Evolutionary conservation across 2,113 vertebrate genomes (phyloP), one percentile per base, ranked within the genome.

Genomic region (Aptenodytes forsteri): DNA sequence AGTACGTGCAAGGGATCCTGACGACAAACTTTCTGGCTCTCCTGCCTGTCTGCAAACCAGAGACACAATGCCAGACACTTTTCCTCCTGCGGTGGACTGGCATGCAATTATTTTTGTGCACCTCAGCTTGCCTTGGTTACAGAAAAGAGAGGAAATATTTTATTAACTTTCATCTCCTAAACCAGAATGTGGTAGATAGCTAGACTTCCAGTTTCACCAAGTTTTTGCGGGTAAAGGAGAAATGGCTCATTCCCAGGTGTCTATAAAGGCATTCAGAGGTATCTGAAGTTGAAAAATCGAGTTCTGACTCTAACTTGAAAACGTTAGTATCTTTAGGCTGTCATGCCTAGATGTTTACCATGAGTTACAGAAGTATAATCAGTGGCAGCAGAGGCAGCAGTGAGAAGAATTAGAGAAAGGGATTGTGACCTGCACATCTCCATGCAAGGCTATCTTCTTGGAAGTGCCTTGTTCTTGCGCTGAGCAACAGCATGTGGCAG

Each of bases 141-240:
- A 76, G 65, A 86, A 93, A 67, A 78, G 36, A 90, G 30, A 84
- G 59, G 65, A 96, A 92, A 82, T 78, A 90, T 75, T 96, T 89
- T 81, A 91, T 83, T 87, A 90, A 46, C 20, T 87, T 91, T 81
- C 50, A 62, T 67, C 46, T 89, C 50, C 67, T 66, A 88, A 73
- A 52, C 17, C 55, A 71, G 61, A 75, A 32, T 11, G 16, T 62
- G 64, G 23, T 34, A 86, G 83, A 56, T 71, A 78, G 29, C n/a
- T 81, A 58, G 65, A 55, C 27, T 76, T 92, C 29, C 32, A 89
- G 83, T 62, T 94, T 83, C 72, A 92, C 16, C 52, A 71, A 25
- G n/a, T 25, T 78, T 84, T 40, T 82, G 47, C 4, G 8, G 49
- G 62, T 23, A 59, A 80, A 72, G 52, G 32, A 90, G 89, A 94